A percentile compares a stretch with the other conserved stretches of the same genome.
These are phyloP conservation scores for Caloenas nicobarica DNA, from an alignment of 2,113 vertebrate species.

Conservation along the genomic window DNA sequence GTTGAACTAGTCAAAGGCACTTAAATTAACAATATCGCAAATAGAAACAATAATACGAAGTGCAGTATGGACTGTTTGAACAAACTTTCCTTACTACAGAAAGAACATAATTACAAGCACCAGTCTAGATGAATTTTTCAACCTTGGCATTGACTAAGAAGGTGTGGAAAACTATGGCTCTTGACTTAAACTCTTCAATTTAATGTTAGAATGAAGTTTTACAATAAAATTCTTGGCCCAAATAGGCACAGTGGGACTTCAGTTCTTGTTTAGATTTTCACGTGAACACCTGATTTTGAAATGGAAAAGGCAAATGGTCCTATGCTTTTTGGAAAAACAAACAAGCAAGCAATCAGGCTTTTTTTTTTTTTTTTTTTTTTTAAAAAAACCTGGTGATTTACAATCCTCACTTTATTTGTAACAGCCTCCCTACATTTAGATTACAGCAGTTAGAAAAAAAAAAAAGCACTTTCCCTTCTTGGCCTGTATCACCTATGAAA, in stretches of 20 bases:
- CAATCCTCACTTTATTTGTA: not conserved
- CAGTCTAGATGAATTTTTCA: not conserved
- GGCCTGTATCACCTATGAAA: not conserved
- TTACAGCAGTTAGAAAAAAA: not conserved
- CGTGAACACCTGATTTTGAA: not conserved
- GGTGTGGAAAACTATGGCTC: constrained; percentile 46
- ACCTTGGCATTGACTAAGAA: not conserved
- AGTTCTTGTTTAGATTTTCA: not conserved
- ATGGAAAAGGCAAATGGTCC: not conserved
- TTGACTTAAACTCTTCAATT: not conserved
- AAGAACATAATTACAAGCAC: not conserved
- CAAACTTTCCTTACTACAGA: not conserved
- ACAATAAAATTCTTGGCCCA: not conserved
- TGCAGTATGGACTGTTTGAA: not conserved
- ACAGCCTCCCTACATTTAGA: not conserved
- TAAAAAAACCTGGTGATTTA: not conserved
- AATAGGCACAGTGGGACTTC: not conserved
- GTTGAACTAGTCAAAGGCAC: not conserved
- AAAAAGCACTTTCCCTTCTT: not conserved
- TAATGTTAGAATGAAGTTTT: not conserved
- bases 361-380: not conserved
- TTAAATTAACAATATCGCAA: not conserved
- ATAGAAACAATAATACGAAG: not conserved
- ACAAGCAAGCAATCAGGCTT: not conserved
- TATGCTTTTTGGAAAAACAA: not conserved